phyloP scores from a whole-genome alignment of 1,140 invertebrate genomes.

The Rhyzopertha dominica region DNA sequence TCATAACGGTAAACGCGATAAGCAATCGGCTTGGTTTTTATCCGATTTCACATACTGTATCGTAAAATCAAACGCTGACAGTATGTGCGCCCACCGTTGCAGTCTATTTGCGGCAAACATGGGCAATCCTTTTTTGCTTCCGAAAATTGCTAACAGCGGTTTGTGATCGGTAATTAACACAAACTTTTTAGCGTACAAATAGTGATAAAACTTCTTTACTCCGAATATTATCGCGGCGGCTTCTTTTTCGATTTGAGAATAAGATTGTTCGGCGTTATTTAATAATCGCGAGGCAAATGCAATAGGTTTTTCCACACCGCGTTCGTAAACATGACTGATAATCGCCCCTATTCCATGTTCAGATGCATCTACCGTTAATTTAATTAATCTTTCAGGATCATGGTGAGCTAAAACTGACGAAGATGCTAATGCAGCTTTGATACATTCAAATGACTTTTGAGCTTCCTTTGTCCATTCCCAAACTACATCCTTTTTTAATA shows the following conservation, averaged over 20 bases:
- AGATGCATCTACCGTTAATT: conserved; percentile 14
- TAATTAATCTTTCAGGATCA: conserved; percentile 11
- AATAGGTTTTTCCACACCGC: conserved; percentile 22
- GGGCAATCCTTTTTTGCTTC: conserved; percentile 5
- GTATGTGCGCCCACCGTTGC: too few relatives aligned
- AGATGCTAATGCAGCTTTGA: conserved; percentile 29
- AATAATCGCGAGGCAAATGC: conserved; percentile 23
- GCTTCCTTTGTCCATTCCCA: conserved; percentile 18
- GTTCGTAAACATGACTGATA: conserved; percentile 9
- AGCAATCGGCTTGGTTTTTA: too few relatives aligned
- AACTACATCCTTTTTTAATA: conserved; percentile 19
- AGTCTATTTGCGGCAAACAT: too few relatives aligned
- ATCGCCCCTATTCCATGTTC: conserved; percentile 13
- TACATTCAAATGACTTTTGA: conserved; percentile 24
- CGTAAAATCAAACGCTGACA: too few relatives aligned
- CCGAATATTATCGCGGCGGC: conserved; percentile 24
- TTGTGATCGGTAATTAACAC: conserved; percentile 48
- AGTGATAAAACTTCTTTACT: conserved; percentile 25
- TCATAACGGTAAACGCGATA: too few relatives aligned
- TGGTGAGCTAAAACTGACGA: conserved; percentile 23
- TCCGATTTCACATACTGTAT: too few relatives aligned
- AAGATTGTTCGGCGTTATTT: conserved; percentile 20
- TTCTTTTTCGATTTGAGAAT: conserved; percentile 28
- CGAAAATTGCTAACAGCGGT: conserved; percentile 10
- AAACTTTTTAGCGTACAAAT: conserved; percentile 46